Base-by-base conservation (phyloP, 2,797 vertebrate species). In the Cyprinella venusta region DNA sequence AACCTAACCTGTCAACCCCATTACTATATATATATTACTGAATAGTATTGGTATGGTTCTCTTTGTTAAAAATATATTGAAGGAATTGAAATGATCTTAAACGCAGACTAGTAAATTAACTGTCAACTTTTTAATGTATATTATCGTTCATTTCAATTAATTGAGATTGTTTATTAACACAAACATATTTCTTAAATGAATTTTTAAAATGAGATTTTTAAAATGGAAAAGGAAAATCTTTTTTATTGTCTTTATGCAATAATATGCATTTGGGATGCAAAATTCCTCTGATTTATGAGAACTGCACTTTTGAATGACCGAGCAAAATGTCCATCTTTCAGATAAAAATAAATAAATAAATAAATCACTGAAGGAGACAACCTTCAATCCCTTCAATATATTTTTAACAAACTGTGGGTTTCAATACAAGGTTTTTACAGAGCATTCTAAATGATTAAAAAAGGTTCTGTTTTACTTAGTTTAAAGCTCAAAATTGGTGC, bases 401-500 rank as follows among this genome's bases (percentile, higher is more conserved):
- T 33, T 33, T 33, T 33, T 33, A 33, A 33, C 1, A 59, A 24
- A 45, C 38, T 70, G 26, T 70, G 52, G 67, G 24, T 80, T 70
- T 30, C 50, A 69, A 42, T 70, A 36, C 30, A 54, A 36, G 12
- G 36, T 40, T 59, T 38, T 24, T 16, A 59, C 6, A 50, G 26
- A 30, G 48, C 26, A 33, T 65, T 50, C 40, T 24, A 64, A 30
- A n/a, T 54, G 16, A 65, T 82, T 18, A 33, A 71, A 21, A 26
- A 6, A 52, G 33, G 42, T 75, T 76, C n/a, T 76, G 63, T 67
- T 65, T 67, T 68, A 36, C 48, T 67, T 76, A 30, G 63, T 38
- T 54, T 69, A 68, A 82, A 76, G 63, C 80, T 18, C 33, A 42
- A 54, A 54, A 67, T 76, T 54, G 24, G n/a, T 54, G 7, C 33